Percentiles rank a stretch among this genome's conserved stretches.
Conservation (phyloP, 2,888 invertebrate species). For the Nemoura dubitans region DNA sequence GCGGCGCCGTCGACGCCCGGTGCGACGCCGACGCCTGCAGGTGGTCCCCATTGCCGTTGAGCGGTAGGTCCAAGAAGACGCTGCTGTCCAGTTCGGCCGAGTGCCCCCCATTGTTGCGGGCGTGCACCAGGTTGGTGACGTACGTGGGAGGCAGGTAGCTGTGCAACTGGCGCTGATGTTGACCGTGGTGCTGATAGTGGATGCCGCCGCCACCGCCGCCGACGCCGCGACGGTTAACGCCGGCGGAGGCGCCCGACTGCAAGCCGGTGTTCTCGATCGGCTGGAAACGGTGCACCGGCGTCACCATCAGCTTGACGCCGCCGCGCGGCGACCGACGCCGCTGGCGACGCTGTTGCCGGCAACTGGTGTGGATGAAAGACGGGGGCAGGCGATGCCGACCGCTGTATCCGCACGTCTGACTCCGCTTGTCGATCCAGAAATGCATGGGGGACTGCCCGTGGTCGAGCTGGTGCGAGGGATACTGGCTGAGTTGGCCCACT, state of each 20-base stretch:
- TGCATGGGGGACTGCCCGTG: constrained; percentile 66
- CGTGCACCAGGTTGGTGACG: neutral
- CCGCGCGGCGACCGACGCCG: constrained; percentile 59
- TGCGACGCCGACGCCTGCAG: neutral
- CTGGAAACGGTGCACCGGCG: constrained; percentile 60
- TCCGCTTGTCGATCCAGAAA: constrained; percentile 89
- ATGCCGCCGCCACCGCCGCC: constrained; percentile 9
- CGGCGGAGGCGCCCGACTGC: constrained; percentile 1
- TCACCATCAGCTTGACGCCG: constrained; percentile 73
- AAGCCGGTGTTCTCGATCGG: constrained; percentile 47
- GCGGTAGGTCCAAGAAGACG: constrained; percentile 61
- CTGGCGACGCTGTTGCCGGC: constrained; percentile 13
- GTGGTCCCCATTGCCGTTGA: constrained; percentile 47
- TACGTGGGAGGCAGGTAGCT: constrained; percentile 45
- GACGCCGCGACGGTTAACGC: constrained; percentile 48
- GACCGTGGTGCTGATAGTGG: constrained; percentile 41
- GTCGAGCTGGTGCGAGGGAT: neutral
- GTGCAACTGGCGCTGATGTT: constrained; percentile 43
- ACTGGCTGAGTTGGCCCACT: too few species aligned
- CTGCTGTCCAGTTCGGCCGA: constrained; percentile 61
- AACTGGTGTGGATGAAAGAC: constrained; percentile 60
- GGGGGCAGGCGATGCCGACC: constrained; percentile 76
- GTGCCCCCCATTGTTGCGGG: constrained; percentile 48
- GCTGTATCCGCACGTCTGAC: constrained; percentile 77
- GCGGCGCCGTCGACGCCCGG: constrained; percentile 53